Conservation (phyloP, 2,888 invertebrate genomes). For the Melieria omissa region DNA sequence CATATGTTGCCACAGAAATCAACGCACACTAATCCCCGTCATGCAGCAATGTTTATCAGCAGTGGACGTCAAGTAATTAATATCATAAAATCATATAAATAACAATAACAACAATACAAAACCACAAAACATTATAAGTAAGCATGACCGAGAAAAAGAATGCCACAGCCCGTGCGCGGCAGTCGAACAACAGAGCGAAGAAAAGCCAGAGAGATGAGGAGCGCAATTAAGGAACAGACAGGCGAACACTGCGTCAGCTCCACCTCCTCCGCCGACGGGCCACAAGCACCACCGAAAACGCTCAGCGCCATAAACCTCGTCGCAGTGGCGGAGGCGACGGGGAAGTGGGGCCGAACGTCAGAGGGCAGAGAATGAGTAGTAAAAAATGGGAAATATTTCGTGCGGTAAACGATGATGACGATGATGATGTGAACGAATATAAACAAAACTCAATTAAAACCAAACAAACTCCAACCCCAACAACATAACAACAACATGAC, state of each 20-base stretch:
- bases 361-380: no score
- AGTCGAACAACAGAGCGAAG: neutral
- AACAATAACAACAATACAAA: conserved; percentile 28
- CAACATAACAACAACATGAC: conserved; percentile 23
- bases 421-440: conserved; percentile 23
- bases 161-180: conserved; percentile 13
- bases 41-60: conserved; percentile 39
- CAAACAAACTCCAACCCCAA: conserved; percentile 44
- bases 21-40: neutral
- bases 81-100: conserved; percentile 43
- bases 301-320: no score
- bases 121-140: conserved; percentile 1
- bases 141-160: conserved; percentile 23
- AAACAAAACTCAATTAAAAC: conserved; percentile 53
- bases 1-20: neutral
- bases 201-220: conserved; percentile 45
- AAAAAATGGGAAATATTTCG: no score
- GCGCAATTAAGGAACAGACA: conserved; percentile 46
- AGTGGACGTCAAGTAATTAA: conserved; percentile 53
- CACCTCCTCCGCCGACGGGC: conserved; percentile 43
- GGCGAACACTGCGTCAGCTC: conserved; percentile 44
- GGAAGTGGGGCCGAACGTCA: no score
- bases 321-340: no score
- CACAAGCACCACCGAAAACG: neutral
- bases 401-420: neutral